Evolutionary conservation across 2,888 invertebrate species (phyloP).

Genomic region (Tryphoninae sp.): DNA sequence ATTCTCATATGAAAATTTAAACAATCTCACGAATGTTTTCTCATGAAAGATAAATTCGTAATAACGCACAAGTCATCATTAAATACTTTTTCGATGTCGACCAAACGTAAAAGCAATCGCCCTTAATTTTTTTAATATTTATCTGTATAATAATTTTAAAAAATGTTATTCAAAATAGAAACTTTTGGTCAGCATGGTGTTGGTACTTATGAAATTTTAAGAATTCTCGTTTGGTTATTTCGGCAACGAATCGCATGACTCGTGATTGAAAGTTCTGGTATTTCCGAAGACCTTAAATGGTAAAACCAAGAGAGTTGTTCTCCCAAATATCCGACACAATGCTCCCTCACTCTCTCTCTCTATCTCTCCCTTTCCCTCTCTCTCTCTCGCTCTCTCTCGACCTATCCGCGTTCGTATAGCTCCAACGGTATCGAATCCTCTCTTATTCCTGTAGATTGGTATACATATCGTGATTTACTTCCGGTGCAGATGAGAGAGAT

Average conservation of each 20-base stretch:
- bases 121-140: too few relatives aligned
- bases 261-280: constrained; percentile 55
- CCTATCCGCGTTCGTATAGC: constrained; percentile 4
- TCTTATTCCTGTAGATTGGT: constrained; percentile 35
- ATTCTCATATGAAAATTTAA: too few relatives aligned
- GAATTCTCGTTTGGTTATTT: constrained; percentile 44
- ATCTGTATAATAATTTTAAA: too few relatives aligned
- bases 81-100: too few relatives aligned
- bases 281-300: constrained; percentile 37
- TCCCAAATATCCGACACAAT: constrained; percentile 35
- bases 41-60: too few relatives aligned
- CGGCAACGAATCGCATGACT: constrained; percentile 29
- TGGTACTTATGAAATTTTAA: constrained; percentile 27
- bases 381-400: not conserved
- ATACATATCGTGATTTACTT: constrained; percentile 51
- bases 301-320: constrained; percentile 34
- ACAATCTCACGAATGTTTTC: too few relatives aligned
- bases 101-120: too few relatives aligned
- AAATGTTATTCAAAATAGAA: not conserved
- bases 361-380: constrained; percentile 24
- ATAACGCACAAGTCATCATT: too few relatives aligned
- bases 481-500: constrained; percentile 13
- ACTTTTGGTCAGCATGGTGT: constrained; percentile 1
- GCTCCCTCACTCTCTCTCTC: constrained; percentile 25
- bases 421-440: constrained; percentile 28